Evolutionary conservation across 1,140 invertebrate species (phyloP), one percentile per base, ranked within the genome.

Genomic region (Scaptomyza graminum): DNA sequence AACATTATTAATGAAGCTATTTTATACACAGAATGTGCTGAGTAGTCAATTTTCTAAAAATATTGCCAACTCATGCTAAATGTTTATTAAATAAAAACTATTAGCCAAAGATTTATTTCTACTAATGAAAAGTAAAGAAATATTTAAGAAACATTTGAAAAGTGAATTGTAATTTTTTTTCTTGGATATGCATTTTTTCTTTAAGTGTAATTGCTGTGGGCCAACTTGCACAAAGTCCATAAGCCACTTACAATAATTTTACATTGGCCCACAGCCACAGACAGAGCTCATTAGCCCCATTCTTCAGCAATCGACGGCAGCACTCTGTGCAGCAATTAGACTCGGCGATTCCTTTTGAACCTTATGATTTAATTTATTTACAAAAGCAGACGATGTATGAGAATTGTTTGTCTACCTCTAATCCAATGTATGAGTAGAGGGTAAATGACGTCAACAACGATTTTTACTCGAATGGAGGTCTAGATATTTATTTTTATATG

Each of bases 301-400:
- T 71, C 28, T 7, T 31, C 7, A 31, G 4, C 28, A 0, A 22
- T 22, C 18, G 18, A 22, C 18, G 18, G 18, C 18, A 1, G 18
- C 18, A 3, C 4, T 22, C 18, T 22, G 2, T 22, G 18, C 18
- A 22, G 18, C 18, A 22, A 22, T 22, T 22, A 51, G 52, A 50
- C 31, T 43, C 15, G 56, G 28, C 63, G 65, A 67, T 63, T 55
- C 74, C 74, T 67, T 46, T 67, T 46, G 47, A 62, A 61, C 51
- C 52, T 49, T 66, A 43, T 80, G 72, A 66, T 85, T 69, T 76
- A 79, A 69, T 74, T n/a, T n/a, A 73, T 74, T 79, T 73, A 73
- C 76, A 61, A 54, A 68, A 54, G 63, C 18, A 65, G 1, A 44
- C 47, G 55, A 59, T 65, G 75, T 72, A 83, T 83, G 71, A 83